Evolutionary conservation across 2,888 invertebrate genomes (phyloP), one percentile per base, ranked within the genome.

Genomic region (Ganaspis brasiliensis): DNA sequence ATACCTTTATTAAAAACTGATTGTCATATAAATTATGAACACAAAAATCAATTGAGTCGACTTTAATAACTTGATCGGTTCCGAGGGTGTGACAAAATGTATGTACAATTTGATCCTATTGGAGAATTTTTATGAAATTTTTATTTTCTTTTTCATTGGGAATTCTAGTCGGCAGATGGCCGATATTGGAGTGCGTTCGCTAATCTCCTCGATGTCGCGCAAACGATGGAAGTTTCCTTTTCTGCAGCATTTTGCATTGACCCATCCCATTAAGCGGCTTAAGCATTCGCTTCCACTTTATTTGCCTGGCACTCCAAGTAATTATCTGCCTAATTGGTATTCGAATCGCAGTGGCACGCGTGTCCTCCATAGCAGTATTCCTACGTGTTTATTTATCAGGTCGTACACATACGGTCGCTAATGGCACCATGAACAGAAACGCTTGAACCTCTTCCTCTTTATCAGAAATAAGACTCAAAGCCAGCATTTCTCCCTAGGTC

Each of bases 291-390:
- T 45, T 45, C 52, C 72, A 49, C 77, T 78, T 78, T 78, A 78
- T 78, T 78, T 75, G 74, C 49, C 37, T 35, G 49, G 73, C 74
- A 71, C 75, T 75, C 72, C 21, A 52, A 78, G 72, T 78, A 78
- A 80, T 78, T 78, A 80, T 75, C 78, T 67, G 63, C 37, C 73
- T 78, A 77, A 78, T 80, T 80, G 76, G 71, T 71, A 80, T 78
- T 78, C 78, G 73, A 74, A 73, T 76, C 57, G 59, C 55, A 67
- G 52, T 57, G 6, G 24, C 59, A 67, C 49, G 52, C 49, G 61
- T 59, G 67, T 40, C 67, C 59, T 71, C 59, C 52, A 40, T 52
- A 63, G 12, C 26, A 37, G 77, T 21, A 35, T 35, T 70, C 57
- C 67, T 70, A 55, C 76, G 72, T 40, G n/a, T 67, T 67, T 67